Conservation (phyloP, 2,113 vertebrate species). For the Puffinus mauretanicus region DNA sequence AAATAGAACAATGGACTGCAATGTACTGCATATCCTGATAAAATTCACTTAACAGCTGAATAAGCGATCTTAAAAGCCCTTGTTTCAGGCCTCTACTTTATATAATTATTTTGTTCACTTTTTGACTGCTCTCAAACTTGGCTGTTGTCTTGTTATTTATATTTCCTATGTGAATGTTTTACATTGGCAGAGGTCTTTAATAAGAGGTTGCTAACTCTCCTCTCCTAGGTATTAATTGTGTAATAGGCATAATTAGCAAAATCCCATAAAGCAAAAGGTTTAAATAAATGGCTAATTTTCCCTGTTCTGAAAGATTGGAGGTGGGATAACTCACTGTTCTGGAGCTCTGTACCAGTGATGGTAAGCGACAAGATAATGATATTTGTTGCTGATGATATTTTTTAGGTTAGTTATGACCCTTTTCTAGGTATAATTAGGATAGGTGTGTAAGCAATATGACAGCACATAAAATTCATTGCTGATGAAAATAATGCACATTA, state of each 20-base stretch:
- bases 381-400: not conserved
- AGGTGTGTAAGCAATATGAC: not conserved
- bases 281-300: not conserved
- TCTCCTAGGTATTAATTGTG: not conserved
- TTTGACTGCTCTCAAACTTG: not conserved
- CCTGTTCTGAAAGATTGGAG: not conserved
- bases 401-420: not conserved
- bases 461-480: not conserved
- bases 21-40: slow-evolving; percentile 10
- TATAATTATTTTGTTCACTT: not conserved
- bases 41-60: slow-evolving; percentile 42
- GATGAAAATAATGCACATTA: not conserved
- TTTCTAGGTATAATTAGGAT: not conserved
- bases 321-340: not conserved
- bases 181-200: not conserved
- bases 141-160: not conserved
- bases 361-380: not conserved
- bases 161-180: not conserved
- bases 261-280: not conserved
- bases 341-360: not conserved
- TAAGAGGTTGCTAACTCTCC: not conserved
- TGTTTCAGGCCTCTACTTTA: not conserved
- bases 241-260: not conserved
- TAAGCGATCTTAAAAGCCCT: slow-evolving; percentile 13
- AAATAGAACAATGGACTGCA: slow-evolving; percentile 51